Evolutionary conservation across 2,113 vertebrate genomes (phyloP).

Genomic region (Ramphastos sulfuratus): DNA sequence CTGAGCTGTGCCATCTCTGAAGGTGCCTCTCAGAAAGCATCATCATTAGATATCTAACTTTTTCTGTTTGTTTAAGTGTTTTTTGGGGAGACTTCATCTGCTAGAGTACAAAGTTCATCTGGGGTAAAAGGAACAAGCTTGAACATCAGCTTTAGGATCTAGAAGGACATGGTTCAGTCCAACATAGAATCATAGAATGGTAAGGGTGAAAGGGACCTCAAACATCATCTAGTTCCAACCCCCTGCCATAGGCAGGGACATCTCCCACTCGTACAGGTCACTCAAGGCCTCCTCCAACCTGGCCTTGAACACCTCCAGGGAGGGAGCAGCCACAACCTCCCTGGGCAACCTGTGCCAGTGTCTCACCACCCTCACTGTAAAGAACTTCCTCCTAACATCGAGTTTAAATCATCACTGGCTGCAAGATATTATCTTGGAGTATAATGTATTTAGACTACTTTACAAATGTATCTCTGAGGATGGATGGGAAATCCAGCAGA

Average conservation of each 20-base stretch:
- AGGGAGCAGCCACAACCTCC: too few relatives aligned
- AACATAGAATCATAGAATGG: too few relatives aligned
- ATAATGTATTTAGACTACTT: background rate
- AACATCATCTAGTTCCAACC: too few relatives aligned
- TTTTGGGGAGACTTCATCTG: background rate
- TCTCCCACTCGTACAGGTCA: too few relatives aligned
- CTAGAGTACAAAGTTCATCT: background rate
- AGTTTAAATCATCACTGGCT: background rate
- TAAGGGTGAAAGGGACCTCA: too few relatives aligned
- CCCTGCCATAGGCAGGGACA: too few relatives aligned
- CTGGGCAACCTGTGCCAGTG: too few relatives aligned
- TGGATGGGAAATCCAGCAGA: background rate
- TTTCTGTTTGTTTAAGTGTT: background rate
- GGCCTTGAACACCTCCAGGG: too few relatives aligned
- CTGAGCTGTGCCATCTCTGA: background rate
- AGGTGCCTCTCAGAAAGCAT: background rate
- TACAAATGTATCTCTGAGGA: background rate
- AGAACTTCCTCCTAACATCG: too few relatives aligned
- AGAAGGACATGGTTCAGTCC: background rate
- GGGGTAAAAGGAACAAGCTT: background rate
- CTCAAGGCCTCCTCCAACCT: too few relatives aligned
- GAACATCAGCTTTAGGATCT: background rate
- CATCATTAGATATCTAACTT: rapidly evolving
- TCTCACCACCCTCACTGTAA: too few relatives aligned
- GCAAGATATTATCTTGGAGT: background rate